Percentiles rank a stretch among this genome's conserved stretches.
These are phyloP conservation scores for Enteromius viviparus DNA, from an alignment of 2,797 vertebrate species.

Conservation along the genomic window DNA sequence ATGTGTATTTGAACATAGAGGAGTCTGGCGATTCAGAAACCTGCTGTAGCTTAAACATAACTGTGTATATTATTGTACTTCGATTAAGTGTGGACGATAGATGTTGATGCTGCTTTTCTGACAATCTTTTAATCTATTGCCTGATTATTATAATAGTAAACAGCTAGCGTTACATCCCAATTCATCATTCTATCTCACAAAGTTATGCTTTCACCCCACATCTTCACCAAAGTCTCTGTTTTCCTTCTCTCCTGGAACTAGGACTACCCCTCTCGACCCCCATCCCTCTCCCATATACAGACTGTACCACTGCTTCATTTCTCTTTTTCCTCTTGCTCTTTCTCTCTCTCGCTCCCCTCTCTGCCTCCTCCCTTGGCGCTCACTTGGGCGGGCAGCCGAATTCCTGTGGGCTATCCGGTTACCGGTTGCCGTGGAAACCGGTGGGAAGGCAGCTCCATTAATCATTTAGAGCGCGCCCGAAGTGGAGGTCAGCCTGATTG, in stretches of 20 bases:
- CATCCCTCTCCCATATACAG: slow-evolving; percentile 38
- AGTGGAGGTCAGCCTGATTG: slow-evolving; percentile 99
- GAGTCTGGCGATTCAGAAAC: not conserved
- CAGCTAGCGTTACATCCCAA: not conserved
- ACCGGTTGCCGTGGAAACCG: slow-evolving; percentile 97
- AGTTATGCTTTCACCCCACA: slow-evolving; percentile 20
- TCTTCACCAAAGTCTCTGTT: slow-evolving; percentile 4
- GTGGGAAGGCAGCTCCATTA: slow-evolving; percentile 99
- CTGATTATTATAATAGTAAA: not conserved
- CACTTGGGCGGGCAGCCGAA: slow-evolving; percentile 87
- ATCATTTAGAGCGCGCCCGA: slow-evolving; percentile 98
- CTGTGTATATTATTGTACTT: not conserved
- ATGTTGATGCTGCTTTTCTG: not conserved
- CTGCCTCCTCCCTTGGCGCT: slow-evolving; percentile 57
- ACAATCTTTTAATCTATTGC: not conserved
- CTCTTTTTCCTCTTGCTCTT: slow-evolving; percentile 45
- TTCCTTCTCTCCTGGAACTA: slow-evolving; percentile 29
- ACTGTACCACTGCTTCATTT: slow-evolving; percentile 41
- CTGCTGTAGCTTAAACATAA: not conserved
- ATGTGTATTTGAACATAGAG: not conserved
- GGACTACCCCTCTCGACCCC: slow-evolving; percentile 28
- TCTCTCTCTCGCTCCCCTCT: slow-evolving; percentile 36
- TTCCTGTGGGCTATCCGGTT: slow-evolving; percentile 96
- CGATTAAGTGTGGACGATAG: not conserved
- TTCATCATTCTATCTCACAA: slow-evolving; percentile 20